Conservation (phyloP, 2,888 invertebrate species). For the Ophion slaviceki region DNA sequence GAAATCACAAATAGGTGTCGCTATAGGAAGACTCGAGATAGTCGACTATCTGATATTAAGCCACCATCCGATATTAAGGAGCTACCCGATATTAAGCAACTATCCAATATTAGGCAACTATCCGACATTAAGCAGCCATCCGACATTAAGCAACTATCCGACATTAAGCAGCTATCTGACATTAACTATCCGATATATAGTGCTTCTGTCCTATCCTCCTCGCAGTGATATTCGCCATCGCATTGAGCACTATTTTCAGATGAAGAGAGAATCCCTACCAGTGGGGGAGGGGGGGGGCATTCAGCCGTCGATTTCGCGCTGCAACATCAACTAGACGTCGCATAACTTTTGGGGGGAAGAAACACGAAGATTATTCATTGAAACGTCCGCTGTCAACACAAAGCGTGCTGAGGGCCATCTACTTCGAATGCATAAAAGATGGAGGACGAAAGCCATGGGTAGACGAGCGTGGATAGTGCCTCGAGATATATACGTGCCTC, state of each 20-base stretch:
- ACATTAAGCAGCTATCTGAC: no score
- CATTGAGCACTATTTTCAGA: constrained; percentile 52
- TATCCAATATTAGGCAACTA: no score
- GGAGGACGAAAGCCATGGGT: constrained; percentile 1
- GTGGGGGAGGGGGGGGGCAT: constrained; percentile 15
- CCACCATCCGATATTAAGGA: no score
- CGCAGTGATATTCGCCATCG: constrained; percentile 48
- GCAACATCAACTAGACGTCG: not conserved
- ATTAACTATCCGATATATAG: no score
- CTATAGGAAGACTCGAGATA: no score
- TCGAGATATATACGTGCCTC: not conserved
- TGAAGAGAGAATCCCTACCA: not conserved
- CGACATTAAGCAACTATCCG: no score
- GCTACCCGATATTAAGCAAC: no score
- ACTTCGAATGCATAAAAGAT: constrained; percentile 50
- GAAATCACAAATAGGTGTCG: no score
- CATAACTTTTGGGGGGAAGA: constrained; percentile 1
- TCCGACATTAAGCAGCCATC: no score
- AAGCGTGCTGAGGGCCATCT: constrained; percentile 68
- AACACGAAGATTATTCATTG: constrained; percentile 76
- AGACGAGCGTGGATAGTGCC: not conserved
- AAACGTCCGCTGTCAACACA: constrained; percentile 79
- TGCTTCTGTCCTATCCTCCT: constrained; percentile 30
- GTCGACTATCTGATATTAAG: no score
- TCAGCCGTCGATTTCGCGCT: constrained; percentile 67